Evolutionary conservation across 2,797 vertebrate genomes (phyloP), one percentile per base, ranked within the genome.

Genomic region (Pagetopsis macropterus): DNA sequence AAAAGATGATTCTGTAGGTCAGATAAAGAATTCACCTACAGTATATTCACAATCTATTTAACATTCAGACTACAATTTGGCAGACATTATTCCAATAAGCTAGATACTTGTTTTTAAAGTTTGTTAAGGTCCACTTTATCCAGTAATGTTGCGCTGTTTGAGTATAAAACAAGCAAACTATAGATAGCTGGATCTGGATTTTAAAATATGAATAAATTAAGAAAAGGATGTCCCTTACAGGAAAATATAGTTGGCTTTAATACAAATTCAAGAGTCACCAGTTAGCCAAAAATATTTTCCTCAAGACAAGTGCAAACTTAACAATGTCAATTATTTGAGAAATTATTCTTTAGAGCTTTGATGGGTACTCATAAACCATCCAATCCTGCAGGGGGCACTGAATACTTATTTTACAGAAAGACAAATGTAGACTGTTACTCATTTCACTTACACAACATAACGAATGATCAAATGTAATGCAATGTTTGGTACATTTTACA

Each of bases 311-410:
- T 2, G 1, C 4, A 68, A 65, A 17, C 1, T 3, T 7, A 33
- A 19, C 16, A 21, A 15, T 0, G 0, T 23, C 52, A 8, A 5
- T 44, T 52, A 1, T 57, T 33, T 50, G 31, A 33, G 14, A 63
- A 58, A 66, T 7, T 15, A 13, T 15, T 68, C 4, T 63, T 44
- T 8, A 3, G 4, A 44, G 8, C 57, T 19, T 9, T 54, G 16
- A 40, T 33, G 21, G 9, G 11, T 13, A 37, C 8, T 81, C 21
- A 65, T 62, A 7, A 50, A 61, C 27, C 54, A 52, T 81, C 40
- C 51, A 43, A 27, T 80, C 91, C 94, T 82, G 81, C 84, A 93
- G 93, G 84, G 89, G 93, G 90, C 89, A 65, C 82, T 91, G 72
- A 73, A 77, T 67, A 33, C 72, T 65, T 55, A 76, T 40, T 58